A percentile compares a stretch with the other conserved stretches of the same genome.
Evolutionary conservation across 2,797 vertebrate species (phyloP).

Genomic region (Takifugu ocellatus): DNA sequence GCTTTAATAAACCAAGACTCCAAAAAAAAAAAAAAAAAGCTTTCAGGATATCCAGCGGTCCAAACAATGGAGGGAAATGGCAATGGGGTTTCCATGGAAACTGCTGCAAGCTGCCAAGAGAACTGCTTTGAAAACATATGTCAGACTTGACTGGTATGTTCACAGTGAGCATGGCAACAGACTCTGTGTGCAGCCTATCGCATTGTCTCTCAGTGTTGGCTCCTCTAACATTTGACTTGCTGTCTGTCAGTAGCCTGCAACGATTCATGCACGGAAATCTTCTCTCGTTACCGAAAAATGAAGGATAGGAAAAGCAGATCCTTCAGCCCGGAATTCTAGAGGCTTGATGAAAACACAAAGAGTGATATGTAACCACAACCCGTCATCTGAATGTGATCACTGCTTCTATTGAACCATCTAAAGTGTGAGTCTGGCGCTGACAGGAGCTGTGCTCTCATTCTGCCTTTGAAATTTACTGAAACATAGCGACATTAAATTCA

Average conservation of each 20-base stretch:
- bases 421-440: too few species aligned
- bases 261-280: conserved; percentile 7
- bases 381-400: too few species aligned
- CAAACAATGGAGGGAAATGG: conserved; percentile 74
- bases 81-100: conserved; percentile 79
- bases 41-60: conserved; percentile 62
- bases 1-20: conserved; percentile 49
- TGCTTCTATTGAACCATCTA: too few species aligned
- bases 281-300: not conserved
- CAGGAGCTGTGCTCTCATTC: too few species aligned
- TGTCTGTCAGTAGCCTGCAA: conserved; percentile 33
- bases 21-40: conserved; percentile 28
- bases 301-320: not conserved
- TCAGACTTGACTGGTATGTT: conserved; percentile 76
- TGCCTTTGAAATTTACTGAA: too few species aligned
- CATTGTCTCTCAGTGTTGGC: conserved; percentile 30
- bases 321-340: too few species aligned
- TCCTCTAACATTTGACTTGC: conserved; percentile 47
- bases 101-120: conserved; percentile 74
- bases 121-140: conserved; percentile 78
- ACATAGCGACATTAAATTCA: too few species aligned
- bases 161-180: conserved; percentile 75
- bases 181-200: conserved; percentile 59
- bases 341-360: too few species aligned
- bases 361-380: too few species aligned